Evolutionary conservation across 35 echinoderm and acorn worm species (phyloP).

Genomic region (Hemicentrotus pulcherrimus): DNA sequence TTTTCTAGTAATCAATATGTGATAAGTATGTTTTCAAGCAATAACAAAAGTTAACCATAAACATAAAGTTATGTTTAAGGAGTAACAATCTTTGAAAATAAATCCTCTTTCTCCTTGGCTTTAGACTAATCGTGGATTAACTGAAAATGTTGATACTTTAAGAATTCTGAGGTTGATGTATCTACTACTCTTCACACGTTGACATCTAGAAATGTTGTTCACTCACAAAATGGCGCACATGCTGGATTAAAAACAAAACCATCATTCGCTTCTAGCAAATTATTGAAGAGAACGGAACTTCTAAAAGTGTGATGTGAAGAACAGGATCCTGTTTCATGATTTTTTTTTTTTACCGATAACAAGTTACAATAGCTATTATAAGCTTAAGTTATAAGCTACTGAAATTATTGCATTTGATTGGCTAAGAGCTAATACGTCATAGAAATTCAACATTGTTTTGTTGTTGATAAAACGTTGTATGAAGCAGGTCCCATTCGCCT

Average conservation of each 20-base stretch:
- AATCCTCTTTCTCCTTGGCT: no score
- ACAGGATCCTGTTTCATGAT: not conserved
- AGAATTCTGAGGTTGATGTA: not conserved
- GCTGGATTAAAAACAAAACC: not conserved
- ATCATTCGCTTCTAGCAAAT: not conserved
- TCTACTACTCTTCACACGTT: not conserved
- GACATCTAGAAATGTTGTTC: not conserved
- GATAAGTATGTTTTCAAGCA: no score
- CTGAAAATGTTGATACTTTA: not conserved
- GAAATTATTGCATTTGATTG: no score
- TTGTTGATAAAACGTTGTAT: no score
- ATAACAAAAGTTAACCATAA: no score
- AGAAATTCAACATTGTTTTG: no score
- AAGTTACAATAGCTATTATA: no score
- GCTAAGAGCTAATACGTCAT: no score
- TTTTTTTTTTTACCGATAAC: no score
- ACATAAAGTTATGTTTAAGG: not conserved
- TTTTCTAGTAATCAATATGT: no score
- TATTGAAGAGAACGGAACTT: not conserved
- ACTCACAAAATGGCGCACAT: not conserved
- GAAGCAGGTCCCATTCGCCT: not conserved
- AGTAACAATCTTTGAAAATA: not conserved
- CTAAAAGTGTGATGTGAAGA: not conserved
- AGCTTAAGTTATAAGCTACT: no score
- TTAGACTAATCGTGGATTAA: no score